phyloP scores from a whole-genome alignment of 2,797 vertebrate species.

The Ficedula albicollis region DNA sequence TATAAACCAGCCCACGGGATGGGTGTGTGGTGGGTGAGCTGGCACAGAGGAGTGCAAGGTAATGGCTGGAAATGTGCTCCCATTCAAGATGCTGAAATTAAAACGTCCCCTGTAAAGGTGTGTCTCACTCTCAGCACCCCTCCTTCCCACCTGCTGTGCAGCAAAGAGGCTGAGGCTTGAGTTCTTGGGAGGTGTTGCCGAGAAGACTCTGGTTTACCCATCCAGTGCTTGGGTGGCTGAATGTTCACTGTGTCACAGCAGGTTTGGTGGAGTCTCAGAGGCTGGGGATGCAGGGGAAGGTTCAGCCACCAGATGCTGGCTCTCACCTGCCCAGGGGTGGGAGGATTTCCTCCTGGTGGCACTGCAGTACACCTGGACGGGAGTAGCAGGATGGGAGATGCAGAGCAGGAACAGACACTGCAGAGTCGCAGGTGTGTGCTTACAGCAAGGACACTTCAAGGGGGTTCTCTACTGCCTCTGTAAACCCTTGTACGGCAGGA shows the following conservation, averaged over 20 bases:
- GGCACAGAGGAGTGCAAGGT: background rate
- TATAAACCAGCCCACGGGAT: rapidly evolving
- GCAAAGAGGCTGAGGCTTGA: background rate
- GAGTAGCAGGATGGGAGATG: background rate
- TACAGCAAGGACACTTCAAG: background rate
- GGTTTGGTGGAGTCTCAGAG: background rate
- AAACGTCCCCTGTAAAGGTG: background rate
- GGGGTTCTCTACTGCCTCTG: background rate
- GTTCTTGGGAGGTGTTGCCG: background rate
- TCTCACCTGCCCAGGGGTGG: background rate
- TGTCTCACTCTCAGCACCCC: background rate
- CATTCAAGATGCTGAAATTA: background rate
- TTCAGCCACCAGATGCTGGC: background rate
- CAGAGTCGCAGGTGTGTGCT: background rate
- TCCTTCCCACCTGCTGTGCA: background rate
- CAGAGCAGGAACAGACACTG: background rate
- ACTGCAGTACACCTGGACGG: background rate
- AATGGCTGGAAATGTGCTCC: background rate
- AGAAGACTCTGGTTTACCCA: background rate
- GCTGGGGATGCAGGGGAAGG: background rate
- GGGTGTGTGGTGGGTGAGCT: background rate
- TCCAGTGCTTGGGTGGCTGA: background rate
- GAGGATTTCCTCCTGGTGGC: background rate
- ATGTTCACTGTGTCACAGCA: background rate
- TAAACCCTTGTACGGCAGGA: background rate